These are phyloP conservation scores for Podiceps cristatus DNA, from an alignment of 2,113 vertebrate genomes.

Conservation along the genomic window DNA sequence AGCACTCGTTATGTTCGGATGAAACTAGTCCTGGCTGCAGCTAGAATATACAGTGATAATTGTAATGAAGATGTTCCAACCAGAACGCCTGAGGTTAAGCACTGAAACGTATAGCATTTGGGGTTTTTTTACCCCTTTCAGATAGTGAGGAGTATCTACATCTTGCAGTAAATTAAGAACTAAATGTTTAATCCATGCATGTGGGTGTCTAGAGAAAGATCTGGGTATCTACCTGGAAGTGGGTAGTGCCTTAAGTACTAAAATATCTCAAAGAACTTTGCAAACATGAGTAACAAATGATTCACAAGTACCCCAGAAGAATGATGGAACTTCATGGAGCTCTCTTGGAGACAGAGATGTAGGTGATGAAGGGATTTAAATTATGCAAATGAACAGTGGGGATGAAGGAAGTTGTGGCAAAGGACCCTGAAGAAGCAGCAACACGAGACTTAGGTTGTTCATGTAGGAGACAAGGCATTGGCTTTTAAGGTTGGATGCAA, in stretches of 20 bases:
- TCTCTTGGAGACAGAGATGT: background rate
- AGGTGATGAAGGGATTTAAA: background rate
- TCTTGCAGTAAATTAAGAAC: background rate
- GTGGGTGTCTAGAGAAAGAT: background rate
- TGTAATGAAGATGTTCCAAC: background rate
- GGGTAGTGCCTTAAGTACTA: background rate
- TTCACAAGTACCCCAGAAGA: background rate
- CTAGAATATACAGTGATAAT: background rate
- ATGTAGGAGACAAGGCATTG: background rate
- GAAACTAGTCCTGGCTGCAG: background rate
- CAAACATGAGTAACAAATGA: background rate
- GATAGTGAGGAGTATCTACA: background rate
- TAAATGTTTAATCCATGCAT: background rate
- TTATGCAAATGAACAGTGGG: rapidly evolving
- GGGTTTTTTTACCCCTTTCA: background rate
- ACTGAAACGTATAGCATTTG: background rate
- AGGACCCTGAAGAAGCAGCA: background rate
- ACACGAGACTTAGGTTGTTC: background rate
- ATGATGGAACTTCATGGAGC: background rate
- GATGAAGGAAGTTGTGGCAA: background rate
- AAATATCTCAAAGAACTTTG: background rate
- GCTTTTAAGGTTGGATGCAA: background rate
- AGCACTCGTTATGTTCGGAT: background rate
- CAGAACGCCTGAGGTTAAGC: background rate
- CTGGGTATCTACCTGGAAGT: background rate